Percentiles rank a stretch among this genome's conserved stretches.
phyloP scores from a whole-genome alignment of 2,888 invertebrate genomes.

The Lasioglossum morio region DNA sequence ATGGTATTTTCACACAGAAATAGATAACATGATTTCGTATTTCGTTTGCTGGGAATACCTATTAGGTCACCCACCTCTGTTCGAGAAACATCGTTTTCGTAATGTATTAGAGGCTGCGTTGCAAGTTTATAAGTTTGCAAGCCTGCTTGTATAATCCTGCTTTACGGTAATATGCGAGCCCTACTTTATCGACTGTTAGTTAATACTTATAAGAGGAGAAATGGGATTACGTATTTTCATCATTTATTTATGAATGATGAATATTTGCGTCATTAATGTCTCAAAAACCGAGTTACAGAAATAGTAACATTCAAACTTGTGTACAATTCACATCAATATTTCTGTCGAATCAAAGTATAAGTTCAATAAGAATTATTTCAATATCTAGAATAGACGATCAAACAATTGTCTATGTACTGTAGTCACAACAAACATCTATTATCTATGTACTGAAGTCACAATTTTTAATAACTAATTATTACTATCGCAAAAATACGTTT shows the following conservation, averaged over 20 bases:
- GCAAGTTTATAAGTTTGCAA: conserved; percentile 10
- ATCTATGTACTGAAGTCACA: neutral
- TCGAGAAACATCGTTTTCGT: conserved; percentile 35
- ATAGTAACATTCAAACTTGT: neutral
- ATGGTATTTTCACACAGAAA: conserved; percentile 24
- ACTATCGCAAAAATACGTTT: no score
- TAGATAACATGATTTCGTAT: conserved; percentile 43
- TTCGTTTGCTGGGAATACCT: conserved; percentile 49
- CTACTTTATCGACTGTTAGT: conserved; percentile 10
- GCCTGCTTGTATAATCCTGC: neutral
- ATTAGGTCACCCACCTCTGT: conserved; percentile 50
- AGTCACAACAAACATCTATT: no score
- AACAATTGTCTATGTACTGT: no score
- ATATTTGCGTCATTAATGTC: neutral
- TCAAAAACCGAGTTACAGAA: neutral
- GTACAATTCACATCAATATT: neutral
- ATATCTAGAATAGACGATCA: no score
- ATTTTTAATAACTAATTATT: neutral
- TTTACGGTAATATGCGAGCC: neutral
- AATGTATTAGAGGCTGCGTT: neutral
- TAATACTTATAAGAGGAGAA: neutral
- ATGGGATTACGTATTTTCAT: neutral
- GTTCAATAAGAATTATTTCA: no score
- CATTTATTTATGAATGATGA: neutral
- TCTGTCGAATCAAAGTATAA: neutral